These are phyloP conservation scores for Hypselothyrea guttata DNA, from an alignment of 2,888 invertebrate genomes.

Conservation along the genomic window DNA sequence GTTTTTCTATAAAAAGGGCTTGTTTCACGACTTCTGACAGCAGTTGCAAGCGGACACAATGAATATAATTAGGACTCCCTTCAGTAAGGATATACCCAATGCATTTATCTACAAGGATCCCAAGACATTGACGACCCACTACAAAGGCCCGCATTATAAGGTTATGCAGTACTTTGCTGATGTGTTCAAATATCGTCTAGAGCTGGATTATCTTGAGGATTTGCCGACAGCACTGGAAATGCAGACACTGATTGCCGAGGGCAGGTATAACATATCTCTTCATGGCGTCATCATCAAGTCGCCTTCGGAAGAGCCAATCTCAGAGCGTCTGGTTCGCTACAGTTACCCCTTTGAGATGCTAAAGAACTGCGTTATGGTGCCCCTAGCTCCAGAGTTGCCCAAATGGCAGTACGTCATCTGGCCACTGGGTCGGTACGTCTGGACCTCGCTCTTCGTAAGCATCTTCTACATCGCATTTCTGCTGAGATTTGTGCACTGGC, in stretches of 20 bases:
- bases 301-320: neutral
- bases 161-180: conserved; percentile 60
- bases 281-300: conserved; percentile 44
- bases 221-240: conserved; percentile 39
- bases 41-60: neutral
- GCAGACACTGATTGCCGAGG: conserved; percentile 39
- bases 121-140: neutral
- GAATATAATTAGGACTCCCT: conserved; percentile 37
- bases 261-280: conserved; percentile 67
- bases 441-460: conserved; percentile 57
- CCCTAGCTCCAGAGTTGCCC: conserved; percentile 77
- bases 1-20: neutral
- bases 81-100: conserved; percentile 59
- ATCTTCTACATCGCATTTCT: conserved; percentile 73
- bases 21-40: neutral
- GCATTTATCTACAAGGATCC: conserved; percentile 58
- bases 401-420: conserved; percentile 77
- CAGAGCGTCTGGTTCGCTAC: conserved; percentile 25
- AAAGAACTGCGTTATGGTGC: conserved; percentile 79
- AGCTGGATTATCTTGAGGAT: conserved; percentile 43
- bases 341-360: conserved; percentile 75
- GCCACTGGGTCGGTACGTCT: conserved; percentile 74
- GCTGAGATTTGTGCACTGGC: conserved; percentile 61
- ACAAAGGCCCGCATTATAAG: conserved; percentile 59
- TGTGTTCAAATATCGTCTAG: conserved; percentile 45